These are phyloP conservation scores for Latrodectus geometricus DNA, from an alignment of 1,140 invertebrate genomes.

Conservation along the genomic window DNA sequence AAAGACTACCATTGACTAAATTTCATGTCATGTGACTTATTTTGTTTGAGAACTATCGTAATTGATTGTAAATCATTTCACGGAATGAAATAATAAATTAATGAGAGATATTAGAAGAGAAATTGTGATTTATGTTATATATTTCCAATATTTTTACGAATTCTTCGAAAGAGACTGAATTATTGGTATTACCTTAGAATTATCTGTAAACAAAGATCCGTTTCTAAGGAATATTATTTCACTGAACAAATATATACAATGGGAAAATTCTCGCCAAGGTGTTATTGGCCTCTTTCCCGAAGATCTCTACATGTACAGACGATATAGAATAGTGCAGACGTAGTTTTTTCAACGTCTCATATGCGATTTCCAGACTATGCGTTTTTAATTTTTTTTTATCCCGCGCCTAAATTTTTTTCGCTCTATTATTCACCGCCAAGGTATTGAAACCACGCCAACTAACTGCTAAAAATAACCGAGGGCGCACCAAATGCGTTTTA, in stretches of 20 bases:
- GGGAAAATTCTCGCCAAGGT: background rate
- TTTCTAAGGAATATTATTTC: too few species aligned
- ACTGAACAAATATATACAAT: background rate
- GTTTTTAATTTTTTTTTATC: background rate
- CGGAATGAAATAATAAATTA: too few species aligned
- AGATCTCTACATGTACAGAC: background rate
- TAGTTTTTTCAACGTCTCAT: conserved; percentile 32
- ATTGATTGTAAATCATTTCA: too few species aligned
- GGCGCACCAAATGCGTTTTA: conserved; percentile 30
- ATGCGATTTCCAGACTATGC: conserved; percentile 28
- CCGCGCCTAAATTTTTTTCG: background rate
- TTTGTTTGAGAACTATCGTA: too few species aligned
- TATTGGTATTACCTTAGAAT: too few species aligned
- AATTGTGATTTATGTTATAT: too few species aligned
- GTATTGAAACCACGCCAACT: conserved; percentile 24
- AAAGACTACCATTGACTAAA: too few species aligned
- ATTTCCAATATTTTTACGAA: too few species aligned
- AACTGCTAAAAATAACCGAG: background rate
- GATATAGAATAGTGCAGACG: background rate
- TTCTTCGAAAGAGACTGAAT: too few species aligned
- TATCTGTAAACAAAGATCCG: too few species aligned
- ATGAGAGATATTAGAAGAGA: too few species aligned
- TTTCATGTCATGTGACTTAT: too few species aligned
- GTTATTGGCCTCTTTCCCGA: background rate
- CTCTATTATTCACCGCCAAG: background rate